phyloP scores from a whole-genome alignment of 1,140 invertebrate genomes.

The Ceratosolen solmsi region DNA sequence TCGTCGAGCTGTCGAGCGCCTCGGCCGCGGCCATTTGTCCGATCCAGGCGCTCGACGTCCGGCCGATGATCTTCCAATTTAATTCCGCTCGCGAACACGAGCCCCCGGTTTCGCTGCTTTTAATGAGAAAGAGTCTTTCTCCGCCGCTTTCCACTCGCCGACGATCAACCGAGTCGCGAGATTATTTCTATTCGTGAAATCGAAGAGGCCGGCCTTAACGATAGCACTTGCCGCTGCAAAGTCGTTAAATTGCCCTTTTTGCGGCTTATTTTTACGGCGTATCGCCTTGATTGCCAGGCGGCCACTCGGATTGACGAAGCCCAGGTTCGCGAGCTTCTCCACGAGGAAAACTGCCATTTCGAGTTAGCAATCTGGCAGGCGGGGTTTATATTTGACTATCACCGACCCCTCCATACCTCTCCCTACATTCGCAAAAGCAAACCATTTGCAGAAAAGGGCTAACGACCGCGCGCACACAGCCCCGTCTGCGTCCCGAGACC shows the following conservation, averaged over 20 bases:
- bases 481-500: too few species aligned
- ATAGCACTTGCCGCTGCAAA: constrained; percentile 20
- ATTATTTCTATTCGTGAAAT: constrained; percentile 39
- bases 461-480: too few species aligned
- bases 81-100: background rate
- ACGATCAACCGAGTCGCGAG: background rate
- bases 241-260: constrained; percentile 28
- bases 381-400: too few species aligned
- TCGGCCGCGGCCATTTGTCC: background rate
- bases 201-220: background rate
- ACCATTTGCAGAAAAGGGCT: background rate
- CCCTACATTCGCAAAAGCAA: background rate
- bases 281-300: constrained; percentile 1
- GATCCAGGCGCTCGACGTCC: background rate
- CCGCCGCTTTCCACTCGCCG: constrained; percentile 8
- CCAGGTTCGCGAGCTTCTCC: too few species aligned
- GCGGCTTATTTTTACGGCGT: background rate
- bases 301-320: constrained; percentile 21
- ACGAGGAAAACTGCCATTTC: too few species aligned
- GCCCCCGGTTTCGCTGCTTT: background rate
- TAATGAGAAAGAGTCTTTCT: constrained; percentile 23
- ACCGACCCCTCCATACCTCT: too few species aligned
- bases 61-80: constrained; percentile 12
- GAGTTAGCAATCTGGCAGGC: too few species aligned
- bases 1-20: too few species aligned